These are phyloP conservation scores for Mystacides longicornis DNA, from an alignment of 2,888 invertebrate species.

Conservation along the genomic window DNA sequence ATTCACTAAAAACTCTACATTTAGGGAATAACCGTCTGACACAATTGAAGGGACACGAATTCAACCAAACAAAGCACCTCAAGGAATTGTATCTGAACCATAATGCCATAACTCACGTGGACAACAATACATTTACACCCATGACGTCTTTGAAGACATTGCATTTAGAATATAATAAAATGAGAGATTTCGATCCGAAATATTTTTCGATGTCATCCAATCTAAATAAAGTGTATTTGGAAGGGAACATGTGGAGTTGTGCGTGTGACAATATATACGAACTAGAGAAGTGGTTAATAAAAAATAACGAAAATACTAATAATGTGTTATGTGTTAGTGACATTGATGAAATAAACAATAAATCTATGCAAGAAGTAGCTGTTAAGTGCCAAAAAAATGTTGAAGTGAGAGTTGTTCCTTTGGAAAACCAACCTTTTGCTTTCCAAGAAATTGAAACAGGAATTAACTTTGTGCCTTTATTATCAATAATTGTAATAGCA, in stretches of 20 bases:
- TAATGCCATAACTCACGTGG: conserved; percentile 64
- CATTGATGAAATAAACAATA: conserved; percentile 38
- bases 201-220: conserved; percentile 51
- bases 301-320: conserved; percentile 54
- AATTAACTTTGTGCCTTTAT: conserved; percentile 61
- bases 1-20: conserved; percentile 63
- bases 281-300: conserved; percentile 60
- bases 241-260: conserved; percentile 74
- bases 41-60: conserved; percentile 67
- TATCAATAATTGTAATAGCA: conserved; percentile 66
- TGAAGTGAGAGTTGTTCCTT: conserved; percentile 51
- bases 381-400: conserved; percentile 41
- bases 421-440: conserved; percentile 50
- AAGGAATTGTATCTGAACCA: conserved; percentile 74
- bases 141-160: conserved; percentile 63
- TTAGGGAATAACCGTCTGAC: conserved; percentile 68
- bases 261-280: conserved; percentile 61
- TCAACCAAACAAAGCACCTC: conserved; percentile 67
- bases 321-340: conserved; percentile 60
- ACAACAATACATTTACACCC: conserved; percentile 66
- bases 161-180: conserved; percentile 67
- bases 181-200: conserved; percentile 63
- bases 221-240: conserved; percentile 58
- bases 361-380: conserved; percentile 39
- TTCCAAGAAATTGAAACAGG: conserved; percentile 62